Conservation (phyloP, 2,888 invertebrate genomes). For the Noctua janthe region DNA sequence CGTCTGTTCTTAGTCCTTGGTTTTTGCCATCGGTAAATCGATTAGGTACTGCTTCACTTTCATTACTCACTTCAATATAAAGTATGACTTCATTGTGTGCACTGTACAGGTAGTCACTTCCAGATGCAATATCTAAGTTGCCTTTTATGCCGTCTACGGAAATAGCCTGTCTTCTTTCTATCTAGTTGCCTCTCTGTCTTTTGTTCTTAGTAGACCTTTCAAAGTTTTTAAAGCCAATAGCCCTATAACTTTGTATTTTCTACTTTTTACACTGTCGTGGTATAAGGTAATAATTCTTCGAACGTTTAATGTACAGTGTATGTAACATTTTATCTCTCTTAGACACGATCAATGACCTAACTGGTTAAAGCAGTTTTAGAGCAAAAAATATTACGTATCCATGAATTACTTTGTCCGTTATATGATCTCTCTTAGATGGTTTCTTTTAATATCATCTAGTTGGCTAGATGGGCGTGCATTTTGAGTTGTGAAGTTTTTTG, state of each 20-base stretch:
- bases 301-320: constrained; percentile 26
- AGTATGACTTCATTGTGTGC: neutral
- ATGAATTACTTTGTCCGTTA: constrained; percentile 54
- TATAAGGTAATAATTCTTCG: constrained; percentile 16
- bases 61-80: neutral
- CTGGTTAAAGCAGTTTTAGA: constrained; percentile 55
- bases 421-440: constrained; percentile 23
- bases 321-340: constrained; percentile 41
- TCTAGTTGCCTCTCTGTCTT: constrained; percentile 17
- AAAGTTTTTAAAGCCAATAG: constrained; percentile 1
- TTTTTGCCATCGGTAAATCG: constrained; percentile 14
- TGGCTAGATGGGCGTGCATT: constrained; percentile 1
- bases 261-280: constrained; percentile 12
- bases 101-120: neutral
- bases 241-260: constrained; percentile 2
- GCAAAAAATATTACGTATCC: constrained; percentile 56
- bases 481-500: neutral
- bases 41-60: neutral
- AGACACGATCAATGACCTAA: constrained; percentile 65
- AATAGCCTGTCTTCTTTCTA: neutral
- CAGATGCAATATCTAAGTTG: constrained; percentile 11
- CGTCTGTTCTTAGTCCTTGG: constrained; percentile 6
- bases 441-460: constrained; percentile 28
- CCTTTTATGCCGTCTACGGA: neutral
- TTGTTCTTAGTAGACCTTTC: neutral